Base-by-base conservation (phyloP, 2,113 vertebrate species). In the Chaetorhynchus papuensis region DNA sequence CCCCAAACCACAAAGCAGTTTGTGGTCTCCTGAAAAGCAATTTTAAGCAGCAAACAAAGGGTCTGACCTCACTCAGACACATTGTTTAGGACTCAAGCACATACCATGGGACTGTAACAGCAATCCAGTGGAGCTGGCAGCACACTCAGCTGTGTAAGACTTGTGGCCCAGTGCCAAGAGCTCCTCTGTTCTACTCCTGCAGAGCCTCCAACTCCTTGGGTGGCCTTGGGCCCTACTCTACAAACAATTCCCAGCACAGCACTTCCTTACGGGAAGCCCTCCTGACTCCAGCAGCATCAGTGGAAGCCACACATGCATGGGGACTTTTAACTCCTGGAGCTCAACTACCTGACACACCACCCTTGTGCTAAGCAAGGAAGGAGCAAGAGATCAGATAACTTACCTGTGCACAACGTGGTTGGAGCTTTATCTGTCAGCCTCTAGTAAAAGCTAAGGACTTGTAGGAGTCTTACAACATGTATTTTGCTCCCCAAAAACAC, bases 241-340 rank as follows among this genome's bases (percentile, higher is more conserved):
- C 42, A 39, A 69, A 64, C 47, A 31, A 35, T 35, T 3, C 12
- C 18, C 80, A 80, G 44, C 47, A 52, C 24, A 69, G 23, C 7
- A 31, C 27, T 66, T 66, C 2, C 8, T 19, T 9, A 4, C 23
- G 24, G 68, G 42, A 37, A 74, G 6, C 27, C 45, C n/a, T 57
- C 22, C 33, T 20, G 39, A 41, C 37, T 76, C 17, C 83, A 75
- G 60, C 39, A 79, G 85, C 26, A 57, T 10, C 75, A n/a, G n/a
- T 30, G 49, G 59, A 33, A 65, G 50, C 45, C 27, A 39, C 0
- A 1, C 15, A 4, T 0, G 0, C 19, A 9, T 0, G 1, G 27
- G 65, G 10, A 61, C 23, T 26, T 26, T 35, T 22, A 68, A 54
- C 39, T 59, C 41, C 28, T 8, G 8, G 8, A 84, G 37, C 37